Evolutionary conservation across 2,113 vertebrate species (phyloP).

Genomic region (Bubo bubo): DNA sequence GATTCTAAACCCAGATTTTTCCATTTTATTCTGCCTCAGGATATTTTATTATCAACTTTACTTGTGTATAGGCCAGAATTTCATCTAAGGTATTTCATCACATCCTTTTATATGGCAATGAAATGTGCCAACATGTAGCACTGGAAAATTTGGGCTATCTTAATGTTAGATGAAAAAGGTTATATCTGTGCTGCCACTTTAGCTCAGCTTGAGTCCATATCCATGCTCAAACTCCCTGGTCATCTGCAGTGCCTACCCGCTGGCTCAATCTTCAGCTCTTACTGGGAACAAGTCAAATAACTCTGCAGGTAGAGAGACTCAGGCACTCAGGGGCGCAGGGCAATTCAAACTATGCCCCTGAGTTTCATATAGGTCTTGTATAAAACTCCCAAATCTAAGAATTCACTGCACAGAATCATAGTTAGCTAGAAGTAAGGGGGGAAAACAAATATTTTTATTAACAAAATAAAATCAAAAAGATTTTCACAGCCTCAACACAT

Average conservation of each 20-base stretch:
- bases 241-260: not conserved
- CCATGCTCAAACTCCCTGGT: not conserved
- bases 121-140: not conserved
- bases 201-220: not conserved
- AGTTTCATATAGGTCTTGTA: not conserved
- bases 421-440: not conserved
- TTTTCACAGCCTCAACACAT: not conserved
- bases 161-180: not conserved
- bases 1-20: not conserved
- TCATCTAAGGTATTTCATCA: not conserved
- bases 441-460: not conserved
- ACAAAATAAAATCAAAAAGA: not conserved
- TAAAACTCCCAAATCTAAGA: not conserved
- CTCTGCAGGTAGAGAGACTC: not conserved
- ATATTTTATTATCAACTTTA: not conserved
- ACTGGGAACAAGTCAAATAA: not conserved
- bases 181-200: not conserved
- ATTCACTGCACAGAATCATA: not conserved
- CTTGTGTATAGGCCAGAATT: not conserved
- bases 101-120: not conserved
- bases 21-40: not conserved
- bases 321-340: too few species aligned
- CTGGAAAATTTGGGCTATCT: not conserved
- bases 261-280: not conserved
- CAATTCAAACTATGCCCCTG: not conserved